A percentile compares a stretch with the other conserved stretches of the same genome.
phyloP scores from a whole-genome alignment of 2,888 invertebrate genomes.

The Callyntrura guangdongensis region DNA sequence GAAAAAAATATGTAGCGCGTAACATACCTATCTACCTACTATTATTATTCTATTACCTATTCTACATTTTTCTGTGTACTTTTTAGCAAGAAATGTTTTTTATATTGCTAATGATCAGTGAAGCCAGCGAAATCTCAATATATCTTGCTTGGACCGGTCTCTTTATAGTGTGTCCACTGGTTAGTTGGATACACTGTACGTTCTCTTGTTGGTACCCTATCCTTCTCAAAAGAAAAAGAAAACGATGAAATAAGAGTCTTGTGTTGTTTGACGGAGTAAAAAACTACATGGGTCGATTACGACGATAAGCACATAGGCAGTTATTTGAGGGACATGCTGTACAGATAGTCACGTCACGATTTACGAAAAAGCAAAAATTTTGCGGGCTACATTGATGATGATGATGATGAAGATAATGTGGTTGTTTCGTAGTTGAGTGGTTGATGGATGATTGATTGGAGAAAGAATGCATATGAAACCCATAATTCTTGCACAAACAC shows the following conservation, averaged over 20 bases:
- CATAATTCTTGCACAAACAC: slow-evolving; percentile 45
- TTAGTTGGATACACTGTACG: too few species aligned
- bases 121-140: slow-evolving; percentile 41
- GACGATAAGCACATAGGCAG: neutral
- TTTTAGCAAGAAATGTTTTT: neutral
- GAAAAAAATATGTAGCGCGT: neutral
- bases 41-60: too few species aligned
- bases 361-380: neutral
- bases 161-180: neutral
- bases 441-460: slow-evolving; percentile 43
- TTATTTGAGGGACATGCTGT: neutral
- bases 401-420: neutral
- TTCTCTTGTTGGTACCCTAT: neutral
- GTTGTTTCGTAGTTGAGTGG: neutral
- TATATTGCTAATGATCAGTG: too few species aligned
- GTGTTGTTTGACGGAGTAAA: neutral
- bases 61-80: slow-evolving; percentile 1
- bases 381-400: neutral
- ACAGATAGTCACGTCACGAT: neutral
- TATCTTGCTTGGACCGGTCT: slow-evolving; percentile 50
- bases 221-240: too few species aligned
- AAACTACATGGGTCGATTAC: neutral
- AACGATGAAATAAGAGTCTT: neutral
- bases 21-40: neutral
- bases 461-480: slow-evolving; percentile 22